Evolutionary conservation across 2,113 vertebrate genomes (phyloP), one percentile per base, ranked within the genome.

Genomic region (Corydoras sp.): DNA sequence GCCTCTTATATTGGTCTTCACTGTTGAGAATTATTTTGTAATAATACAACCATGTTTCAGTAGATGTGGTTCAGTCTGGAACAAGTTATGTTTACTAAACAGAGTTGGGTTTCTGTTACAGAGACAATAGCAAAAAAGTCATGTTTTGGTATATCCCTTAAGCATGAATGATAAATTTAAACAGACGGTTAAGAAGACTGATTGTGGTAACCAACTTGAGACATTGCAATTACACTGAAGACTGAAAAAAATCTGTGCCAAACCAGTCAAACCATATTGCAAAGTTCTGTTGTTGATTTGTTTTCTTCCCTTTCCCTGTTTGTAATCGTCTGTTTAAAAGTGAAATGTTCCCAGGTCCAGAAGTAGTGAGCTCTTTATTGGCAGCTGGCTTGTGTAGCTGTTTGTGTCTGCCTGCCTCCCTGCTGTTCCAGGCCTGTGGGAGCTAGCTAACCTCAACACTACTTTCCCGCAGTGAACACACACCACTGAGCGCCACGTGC

Each of bases 321-420:
- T 43, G 35, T 43, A 43, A 43, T 43, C 35, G 7, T 43, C 35
- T 43, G 35, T 74, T 68, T 69, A 51, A 58, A 13, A 69, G 49
- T 56, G 56, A 69, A 75, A 66, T 70, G 67, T 43, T 18, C 71
- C 31, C 32, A 72, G 56, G 4, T 3, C 60, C 29, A 3, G 65
- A 67, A 61, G 65, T 79, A 72, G 65, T 75, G 62, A 61, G n/a
- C 65, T 31, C 58, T 72, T 79, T 79, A 72, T 64, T 71, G 68
- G 48, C 77, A 79, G 77, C 77, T 79, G 77, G 32, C 32, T 66
- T 60, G 50, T 48, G 64, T 56, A 55, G 59, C 62, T 61, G 53
- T 61, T 43, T 65, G 49, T 4, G 9, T 68, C 59, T 74, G 51
- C 31, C 5, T 54, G 65, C n/a, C 54, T 74, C 63, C 75, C 68